Evolutionary conservation across 2,113 vertebrate species (phyloP).

Genomic region (Anarrhichthys ocellatus): DNA sequence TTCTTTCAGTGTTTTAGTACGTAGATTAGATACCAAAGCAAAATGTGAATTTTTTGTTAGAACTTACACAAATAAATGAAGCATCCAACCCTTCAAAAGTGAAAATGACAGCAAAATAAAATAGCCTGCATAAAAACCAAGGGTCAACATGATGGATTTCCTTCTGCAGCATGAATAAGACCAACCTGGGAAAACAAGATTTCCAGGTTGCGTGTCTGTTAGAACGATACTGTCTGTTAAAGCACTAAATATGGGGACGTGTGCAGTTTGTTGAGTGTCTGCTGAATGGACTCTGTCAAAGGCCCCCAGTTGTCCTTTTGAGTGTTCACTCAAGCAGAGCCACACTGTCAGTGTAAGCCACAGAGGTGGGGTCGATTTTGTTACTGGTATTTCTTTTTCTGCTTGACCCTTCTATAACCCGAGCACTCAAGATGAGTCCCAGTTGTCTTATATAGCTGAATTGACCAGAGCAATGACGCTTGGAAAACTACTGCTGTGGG

Average conservation of each 20-base stretch:
- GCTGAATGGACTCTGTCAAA: conserved; percentile 60
- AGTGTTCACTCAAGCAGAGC: conserved; percentile 58
- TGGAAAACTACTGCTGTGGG: conserved; percentile 53
- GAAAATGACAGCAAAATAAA: conserved; percentile 54
- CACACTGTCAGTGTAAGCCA: conserved; percentile 34
- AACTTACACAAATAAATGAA: conserved; percentile 7
- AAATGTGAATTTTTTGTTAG: background rate
- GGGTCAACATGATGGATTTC: conserved; percentile 61
- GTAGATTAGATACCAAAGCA: background rate
- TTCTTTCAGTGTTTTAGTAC: background rate
- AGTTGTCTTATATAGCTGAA: conserved; percentile 59
- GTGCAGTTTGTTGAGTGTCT: conserved; percentile 44
- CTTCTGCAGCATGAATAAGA: conserved; percentile 46
- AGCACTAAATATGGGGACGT: conserved; percentile 39
- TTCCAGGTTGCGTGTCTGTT: conserved; percentile 58
- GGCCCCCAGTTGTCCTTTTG: conserved; percentile 50
- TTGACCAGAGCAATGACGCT: conserved; percentile 53
- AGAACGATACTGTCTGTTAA: conserved; percentile 64
- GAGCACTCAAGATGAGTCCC: conserved; percentile 58
- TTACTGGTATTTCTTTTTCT: conserved; percentile 60
- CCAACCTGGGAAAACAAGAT: conserved; percentile 57
- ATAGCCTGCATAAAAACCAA: conserved; percentile 49
- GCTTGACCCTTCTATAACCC: conserved; percentile 65
- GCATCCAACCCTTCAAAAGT: conserved; percentile 8
- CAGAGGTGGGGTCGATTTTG: conserved; percentile 42